Percentiles rank a stretch among this genome's conserved stretches.
These are phyloP conservation scores for Erebia aethiops DNA, from an alignment of 2,888 invertebrate species.

Conservation along the genomic window DNA sequence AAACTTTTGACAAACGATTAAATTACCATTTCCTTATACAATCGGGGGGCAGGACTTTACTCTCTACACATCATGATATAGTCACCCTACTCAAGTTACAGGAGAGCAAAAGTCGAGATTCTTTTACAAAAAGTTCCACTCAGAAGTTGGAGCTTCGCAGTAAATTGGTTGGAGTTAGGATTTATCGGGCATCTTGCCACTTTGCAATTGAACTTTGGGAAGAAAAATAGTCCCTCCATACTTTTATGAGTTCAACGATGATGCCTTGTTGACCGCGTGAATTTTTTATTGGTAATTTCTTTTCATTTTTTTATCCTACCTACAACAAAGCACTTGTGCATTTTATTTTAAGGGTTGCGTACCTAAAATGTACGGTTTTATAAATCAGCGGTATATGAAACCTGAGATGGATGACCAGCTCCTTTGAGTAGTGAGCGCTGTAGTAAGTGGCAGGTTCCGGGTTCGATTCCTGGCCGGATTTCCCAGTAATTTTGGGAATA, in stretches of 20 bases:
- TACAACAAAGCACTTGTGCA: too few relatives aligned
- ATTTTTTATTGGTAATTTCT: neutral
- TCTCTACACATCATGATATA: too few relatives aligned
- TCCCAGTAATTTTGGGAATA: too few relatives aligned
- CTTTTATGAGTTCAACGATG: conserved; percentile 14
- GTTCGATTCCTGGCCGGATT: too few relatives aligned
- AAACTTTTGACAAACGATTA: too few relatives aligned
- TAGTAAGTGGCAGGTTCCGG: too few relatives aligned
- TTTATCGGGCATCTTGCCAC: conserved; percentile 27
- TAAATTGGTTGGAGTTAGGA: conserved; percentile 25
- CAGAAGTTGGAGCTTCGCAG: conserved; percentile 16
- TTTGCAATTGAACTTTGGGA: conserved; percentile 22
- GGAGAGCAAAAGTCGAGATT: conserved; percentile 15
- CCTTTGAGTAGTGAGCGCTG: too few relatives aligned
- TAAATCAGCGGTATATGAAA: too few relatives aligned
- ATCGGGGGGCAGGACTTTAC: neutral
- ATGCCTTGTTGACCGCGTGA: neutral
- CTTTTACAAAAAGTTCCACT: conserved; percentile 23
- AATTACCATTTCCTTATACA: neutral
- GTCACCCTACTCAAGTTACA: neutral
- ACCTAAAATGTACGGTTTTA: too few relatives aligned
- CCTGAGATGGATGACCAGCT: too few relatives aligned
- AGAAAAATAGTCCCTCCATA: conserved; percentile 8
- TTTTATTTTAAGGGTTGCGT: too few relatives aligned
- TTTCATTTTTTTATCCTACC: neutral